phyloP scores from a whole-genome alignment of 2,888 invertebrate species.

The Chrysopilus asiliformis region DNA sequence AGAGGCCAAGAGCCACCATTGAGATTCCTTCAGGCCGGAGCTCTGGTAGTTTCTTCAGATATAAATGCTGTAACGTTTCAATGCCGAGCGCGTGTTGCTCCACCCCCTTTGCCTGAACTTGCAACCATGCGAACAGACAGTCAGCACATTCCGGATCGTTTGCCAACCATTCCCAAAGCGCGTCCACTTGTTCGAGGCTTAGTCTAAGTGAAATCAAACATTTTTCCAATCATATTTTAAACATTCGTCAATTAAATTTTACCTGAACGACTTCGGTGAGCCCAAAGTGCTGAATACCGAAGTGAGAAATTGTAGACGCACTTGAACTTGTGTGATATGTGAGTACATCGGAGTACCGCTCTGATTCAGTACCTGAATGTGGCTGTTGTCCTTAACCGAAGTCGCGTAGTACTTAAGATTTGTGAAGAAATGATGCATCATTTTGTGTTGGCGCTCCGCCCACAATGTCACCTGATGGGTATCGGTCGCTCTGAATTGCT shows the following conservation, averaged over 20 bases:
- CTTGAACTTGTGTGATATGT: slow-evolving; percentile 82
- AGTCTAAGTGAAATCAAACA: slow-evolving; percentile 44
- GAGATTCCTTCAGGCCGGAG: slow-evolving; percentile 78
- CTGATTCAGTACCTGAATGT: slow-evolving; percentile 22
- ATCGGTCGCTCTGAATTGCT: slow-evolving; percentile 75
- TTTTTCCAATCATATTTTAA: neutral
- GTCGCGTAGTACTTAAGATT: slow-evolving; percentile 64
- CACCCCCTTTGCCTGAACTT: slow-evolving; percentile 81
- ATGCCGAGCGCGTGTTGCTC: slow-evolving; percentile 84
- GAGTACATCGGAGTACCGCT: slow-evolving; percentile 41
- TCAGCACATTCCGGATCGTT: slow-evolving; percentile 76
- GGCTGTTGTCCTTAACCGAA: slow-evolving; percentile 28
- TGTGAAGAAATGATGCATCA: slow-evolving; percentile 87
- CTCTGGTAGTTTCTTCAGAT: slow-evolving; percentile 78
- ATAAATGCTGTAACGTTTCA: slow-evolving; percentile 76
- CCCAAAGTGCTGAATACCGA: slow-evolving; percentile 83
- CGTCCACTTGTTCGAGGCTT: slow-evolving; percentile 79
- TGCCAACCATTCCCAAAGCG: slow-evolving; percentile 82
- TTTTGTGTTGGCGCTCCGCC: slow-evolving; percentile 83
- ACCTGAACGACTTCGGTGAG: slow-evolving; percentile 79
- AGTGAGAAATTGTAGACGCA: slow-evolving; percentile 79
- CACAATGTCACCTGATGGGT: slow-evolving; percentile 80
- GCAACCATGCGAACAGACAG: slow-evolving; percentile 85
- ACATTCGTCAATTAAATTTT: slow-evolving; percentile 17
- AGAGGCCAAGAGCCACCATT: slow-evolving; percentile 80